Base-by-base conservation (phyloP, 2,113 vertebrate species). In the Diphyllodes magnificus region DNA sequence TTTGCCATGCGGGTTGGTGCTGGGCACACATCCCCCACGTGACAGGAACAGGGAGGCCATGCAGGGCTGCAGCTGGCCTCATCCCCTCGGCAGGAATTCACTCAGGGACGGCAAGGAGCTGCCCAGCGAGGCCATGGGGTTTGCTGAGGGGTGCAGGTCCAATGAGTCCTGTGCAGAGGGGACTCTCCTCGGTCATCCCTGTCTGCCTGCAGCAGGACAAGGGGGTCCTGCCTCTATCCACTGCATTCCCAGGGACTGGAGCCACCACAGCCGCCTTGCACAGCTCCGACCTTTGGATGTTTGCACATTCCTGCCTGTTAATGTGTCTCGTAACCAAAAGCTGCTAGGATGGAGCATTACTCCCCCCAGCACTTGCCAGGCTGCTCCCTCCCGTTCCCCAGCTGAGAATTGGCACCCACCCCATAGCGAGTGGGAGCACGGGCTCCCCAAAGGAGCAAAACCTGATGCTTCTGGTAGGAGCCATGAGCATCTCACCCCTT, bases 221-320 rank as follows among this genome's bases (percentile, higher is more conserved):
- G 4, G 16, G 61, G 19, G 10, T 60, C 59, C 40, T 82, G 63
- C 61, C 75, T 92, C 75, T 0, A 0, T 35, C 30, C 50, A 15
- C 66, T 60, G 33, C 12, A 1, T 53, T 69, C 69, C 40, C 8
- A 1, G 56, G 54, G 23, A 16, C 39, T 33, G 69, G 40, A 85
- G 70, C 68, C 6, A 5, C 40, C 1, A 2, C 68, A 28, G 66
- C 44, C 0, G 3, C 70, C 66, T 75, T 9, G 14, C 39, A 20
- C 93, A 64, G 82, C 91, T 94, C 90, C 7, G 57, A 88, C 93
- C 97, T 96, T 94, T 91, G 75, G 50, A 85, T 97, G 94, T 98
- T 98, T 98, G 97, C 97, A 95, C 98, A 98, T 98, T 98, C 98
- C 98, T 98, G 96, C 92, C 96, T 96, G 98, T 98, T 98, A 98